Percentiles rank a stretch among this genome's conserved stretches.
These are phyloP conservation scores for Euwallacea similis DNA, from an alignment of 1,140 invertebrate genomes.

Conservation along the genomic window DNA sequence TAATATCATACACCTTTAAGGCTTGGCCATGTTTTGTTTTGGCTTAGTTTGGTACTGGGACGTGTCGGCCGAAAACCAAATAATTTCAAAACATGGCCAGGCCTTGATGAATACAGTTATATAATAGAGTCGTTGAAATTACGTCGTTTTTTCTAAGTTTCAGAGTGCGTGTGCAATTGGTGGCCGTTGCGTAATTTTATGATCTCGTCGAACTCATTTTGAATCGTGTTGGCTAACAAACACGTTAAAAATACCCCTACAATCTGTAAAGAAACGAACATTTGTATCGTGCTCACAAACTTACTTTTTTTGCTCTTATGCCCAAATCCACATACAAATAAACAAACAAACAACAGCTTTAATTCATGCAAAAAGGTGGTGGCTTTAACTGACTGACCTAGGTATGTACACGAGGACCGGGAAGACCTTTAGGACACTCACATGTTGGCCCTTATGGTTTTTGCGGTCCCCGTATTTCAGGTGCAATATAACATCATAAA, in stretches of 20 bases:
- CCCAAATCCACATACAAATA: not conserved
- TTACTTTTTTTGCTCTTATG: not conserved
- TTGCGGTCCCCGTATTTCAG: not conserved
- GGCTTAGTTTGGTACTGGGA: not conserved
- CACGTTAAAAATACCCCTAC: conserved; percentile 38
- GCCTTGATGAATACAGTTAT: not conserved
- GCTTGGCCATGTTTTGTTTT: not conserved
- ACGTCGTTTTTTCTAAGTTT: conserved; percentile 25
- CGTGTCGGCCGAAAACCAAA: not conserved
- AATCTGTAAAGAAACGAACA: conserved; percentile 31
- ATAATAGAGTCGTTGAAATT: conserved; percentile 1
- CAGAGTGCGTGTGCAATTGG: conserved; percentile 30
- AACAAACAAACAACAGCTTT: not conserved
- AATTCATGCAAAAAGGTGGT: conserved; percentile 3
- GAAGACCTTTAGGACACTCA: not conserved
- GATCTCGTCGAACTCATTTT: conserved; percentile 26
- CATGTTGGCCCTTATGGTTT: not conserved
- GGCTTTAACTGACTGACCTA: not conserved
- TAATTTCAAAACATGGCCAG: not conserved
- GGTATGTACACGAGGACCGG: not conserved
- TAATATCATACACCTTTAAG: not conserved
- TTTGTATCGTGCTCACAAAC: conserved; percentile 1
- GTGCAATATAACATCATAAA: conserved; percentile 2
- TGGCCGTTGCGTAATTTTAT: conserved; percentile 36
- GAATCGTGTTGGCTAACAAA: conserved; percentile 32